A percentile compares a stretch with the other conserved stretches of the same genome.
These are phyloP conservation scores for Amphimallon solstitiale DNA, from an alignment of 2,888 invertebrate species.

Conservation along the genomic window DNA sequence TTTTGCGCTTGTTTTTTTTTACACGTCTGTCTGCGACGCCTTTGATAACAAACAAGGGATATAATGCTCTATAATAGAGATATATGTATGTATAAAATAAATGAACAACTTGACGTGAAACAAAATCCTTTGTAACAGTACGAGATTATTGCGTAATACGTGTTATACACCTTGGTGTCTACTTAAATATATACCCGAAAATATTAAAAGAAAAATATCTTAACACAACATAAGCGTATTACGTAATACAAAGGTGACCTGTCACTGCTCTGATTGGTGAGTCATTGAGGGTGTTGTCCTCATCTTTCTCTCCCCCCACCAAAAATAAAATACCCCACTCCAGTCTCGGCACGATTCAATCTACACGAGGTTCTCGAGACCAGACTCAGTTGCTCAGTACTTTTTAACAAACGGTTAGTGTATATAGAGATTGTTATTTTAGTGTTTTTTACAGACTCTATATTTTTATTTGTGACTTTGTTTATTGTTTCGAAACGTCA, in stretches of 20 bases:
- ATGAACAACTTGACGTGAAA: too few relatives aligned
- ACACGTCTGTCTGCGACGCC: slow-evolving; percentile 6
- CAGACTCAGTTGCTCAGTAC: slow-evolving; percentile 35
- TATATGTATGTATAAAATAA: too few relatives aligned
- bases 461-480: slow-evolving; percentile 19
- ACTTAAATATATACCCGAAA: slow-evolving; percentile 15
- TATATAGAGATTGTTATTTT: slow-evolving; percentile 28
- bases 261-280: slow-evolving; percentile 65
- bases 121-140: slow-evolving; percentile 17
- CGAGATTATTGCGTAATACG: slow-evolving; percentile 4
- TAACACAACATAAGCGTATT: slow-evolving; percentile 50
- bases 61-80: not conserved
- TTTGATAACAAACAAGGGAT: slow-evolving; percentile 9
- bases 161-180: slow-evolving; percentile 10
- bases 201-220: slow-evolving; percentile 32
- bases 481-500: slow-evolving; percentile 7
- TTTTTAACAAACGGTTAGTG: slow-evolving; percentile 17
- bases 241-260: slow-evolving; percentile 66
- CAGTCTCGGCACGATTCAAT: slow-evolving; percentile 45
- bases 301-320: slow-evolving; percentile 56
- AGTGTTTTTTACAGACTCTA: slow-evolving; percentile 26
- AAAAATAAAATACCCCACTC: slow-evolving; percentile 49
- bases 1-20: slow-evolving; percentile 27
- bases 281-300: slow-evolving; percentile 66
- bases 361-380: slow-evolving; percentile 45